Evolutionary conservation across 64 coral and sea anemone genomes (phyloP).

Genomic region (Anthopleura sola): DNA sequence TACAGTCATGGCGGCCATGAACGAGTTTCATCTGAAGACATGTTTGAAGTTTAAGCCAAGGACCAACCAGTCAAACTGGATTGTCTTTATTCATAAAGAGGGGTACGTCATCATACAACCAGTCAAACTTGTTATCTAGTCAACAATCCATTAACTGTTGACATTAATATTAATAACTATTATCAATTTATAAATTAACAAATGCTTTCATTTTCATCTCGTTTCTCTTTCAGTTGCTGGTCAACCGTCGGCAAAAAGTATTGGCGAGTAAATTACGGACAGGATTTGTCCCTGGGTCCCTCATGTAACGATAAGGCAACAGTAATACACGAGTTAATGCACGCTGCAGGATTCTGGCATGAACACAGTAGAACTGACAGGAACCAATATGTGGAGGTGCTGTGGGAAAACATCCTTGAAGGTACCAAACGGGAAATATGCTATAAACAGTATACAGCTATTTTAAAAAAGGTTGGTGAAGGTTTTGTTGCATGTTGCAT

Average conservation of each 20-base stretch:
- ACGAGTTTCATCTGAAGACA: slow-evolving; percentile 54
- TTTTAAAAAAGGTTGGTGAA: too few relatives aligned
- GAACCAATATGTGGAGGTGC: slow-evolving; percentile 61
- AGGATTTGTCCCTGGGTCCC: slow-evolving; percentile 65
- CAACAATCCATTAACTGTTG: too few relatives aligned
- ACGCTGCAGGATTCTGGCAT: slow-evolving; percentile 80
- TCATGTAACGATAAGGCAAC: slow-evolving; percentile 56
- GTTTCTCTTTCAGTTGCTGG: slow-evolving; percentile 52
- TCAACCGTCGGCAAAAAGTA: slow-evolving; percentile 69
- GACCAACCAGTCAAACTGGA: slow-evolving; percentile 62
- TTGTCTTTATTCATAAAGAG: slow-evolving; percentile 51
- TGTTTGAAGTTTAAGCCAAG: slow-evolving; percentile 47
- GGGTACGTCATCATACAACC: slow-evolving; percentile 25
- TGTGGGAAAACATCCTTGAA: slow-evolving; percentile 76
- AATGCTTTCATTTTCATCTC: too few relatives aligned
- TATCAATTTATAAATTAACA: too few relatives aligned
- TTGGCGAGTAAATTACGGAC: slow-evolving; percentile 54
- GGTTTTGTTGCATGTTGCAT: too few relatives aligned
- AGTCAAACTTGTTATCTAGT: background rate
- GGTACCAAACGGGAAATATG: slow-evolving; percentile 5
- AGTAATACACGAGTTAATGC: slow-evolving; percentile 84
- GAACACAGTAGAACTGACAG: slow-evolving; percentile 72
- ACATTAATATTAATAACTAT: too few relatives aligned
- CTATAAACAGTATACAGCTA: too few relatives aligned
- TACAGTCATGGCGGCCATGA: slow-evolving; percentile 41